Percentiles rank a stretch among this genome's conserved stretches.
phyloP scores from a whole-genome alignment of 2,797 vertebrate species.

The Leuciscus waleckii region DNA sequence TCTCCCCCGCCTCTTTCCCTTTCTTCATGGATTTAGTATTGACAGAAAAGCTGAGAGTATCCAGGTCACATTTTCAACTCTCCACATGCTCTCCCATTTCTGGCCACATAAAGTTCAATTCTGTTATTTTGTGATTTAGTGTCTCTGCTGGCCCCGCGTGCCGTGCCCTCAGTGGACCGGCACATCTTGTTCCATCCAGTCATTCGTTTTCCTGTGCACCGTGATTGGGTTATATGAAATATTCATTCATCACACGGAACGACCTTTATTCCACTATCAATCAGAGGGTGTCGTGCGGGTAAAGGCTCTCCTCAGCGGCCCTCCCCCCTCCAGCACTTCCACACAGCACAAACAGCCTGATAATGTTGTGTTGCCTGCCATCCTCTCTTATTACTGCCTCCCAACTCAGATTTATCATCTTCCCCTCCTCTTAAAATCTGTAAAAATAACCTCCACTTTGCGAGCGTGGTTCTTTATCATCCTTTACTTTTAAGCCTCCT shows the following conservation, averaged over 20 bases:
- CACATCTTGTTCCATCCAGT: conserved; percentile 47
- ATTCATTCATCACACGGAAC: conserved; percentile 54
- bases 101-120: conserved; percentile 47
- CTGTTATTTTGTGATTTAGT: conserved; percentile 52
- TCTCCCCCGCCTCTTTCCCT: conserved; percentile 7
- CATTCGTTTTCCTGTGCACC: conserved; percentile 38
- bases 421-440: conserved; percentile 48
- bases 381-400: conserved; percentile 52
- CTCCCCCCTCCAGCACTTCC: conserved; percentile 49
- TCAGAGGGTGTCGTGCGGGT: conserved; percentile 46
- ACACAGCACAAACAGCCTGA: conserved; percentile 48
- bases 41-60: conserved; percentile 38
- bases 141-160: conserved; percentile 29
- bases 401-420: conserved; percentile 52
- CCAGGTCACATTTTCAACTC: conserved; percentile 34
- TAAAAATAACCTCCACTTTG: conserved; percentile 51
- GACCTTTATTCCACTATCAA: conserved; percentile 52
- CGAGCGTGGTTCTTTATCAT: conserved; percentile 43
- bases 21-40: conserved; percentile 49
- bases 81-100: conserved; percentile 5
- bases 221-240: conserved; percentile 50
- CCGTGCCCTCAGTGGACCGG: conserved; percentile 43
- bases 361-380: conserved; percentile 56
- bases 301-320: conserved; percentile 37
- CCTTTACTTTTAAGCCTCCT: conserved; percentile 45